These are phyloP conservation scores for Amazonetta brasiliensis DNA, from an alignment of 2,797 vertebrate genomes.

Conservation along the genomic window DNA sequence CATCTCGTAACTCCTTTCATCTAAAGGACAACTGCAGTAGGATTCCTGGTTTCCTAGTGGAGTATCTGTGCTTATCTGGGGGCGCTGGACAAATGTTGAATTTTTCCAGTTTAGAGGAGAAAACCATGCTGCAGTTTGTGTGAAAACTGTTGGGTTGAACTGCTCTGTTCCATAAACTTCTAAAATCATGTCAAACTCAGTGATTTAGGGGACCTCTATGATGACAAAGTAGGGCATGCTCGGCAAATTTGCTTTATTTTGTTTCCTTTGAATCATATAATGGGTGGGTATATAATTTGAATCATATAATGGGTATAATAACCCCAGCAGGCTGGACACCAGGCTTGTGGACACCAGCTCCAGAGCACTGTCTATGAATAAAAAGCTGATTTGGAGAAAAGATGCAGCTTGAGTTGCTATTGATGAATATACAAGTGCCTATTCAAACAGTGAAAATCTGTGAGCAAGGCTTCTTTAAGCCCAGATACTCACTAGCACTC, in stretches of 20 bases:
- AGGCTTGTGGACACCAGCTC: background rate
- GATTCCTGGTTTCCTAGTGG: background rate
- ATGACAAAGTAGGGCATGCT: background rate
- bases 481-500: background rate
- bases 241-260: background rate
- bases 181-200: background rate
- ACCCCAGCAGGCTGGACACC: background rate
- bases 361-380: fast-evolving
- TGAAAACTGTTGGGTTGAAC: fast-evolving
- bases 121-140: fast-evolving
- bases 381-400: background rate
- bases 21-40: background rate
- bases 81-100: background rate
- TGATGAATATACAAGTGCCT: background rate
- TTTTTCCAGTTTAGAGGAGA: fast-evolving
- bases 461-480: background rate
- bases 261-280: background rate
- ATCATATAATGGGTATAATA: fast-evolving
- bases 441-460: background rate
- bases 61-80: background rate
- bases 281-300: background rate
- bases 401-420: background rate
- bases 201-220: background rate
- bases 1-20: background rate
- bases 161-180: background rate